Conservation (phyloP, 2,888 invertebrate species). For the Yponomeuta malinellus region DNA sequence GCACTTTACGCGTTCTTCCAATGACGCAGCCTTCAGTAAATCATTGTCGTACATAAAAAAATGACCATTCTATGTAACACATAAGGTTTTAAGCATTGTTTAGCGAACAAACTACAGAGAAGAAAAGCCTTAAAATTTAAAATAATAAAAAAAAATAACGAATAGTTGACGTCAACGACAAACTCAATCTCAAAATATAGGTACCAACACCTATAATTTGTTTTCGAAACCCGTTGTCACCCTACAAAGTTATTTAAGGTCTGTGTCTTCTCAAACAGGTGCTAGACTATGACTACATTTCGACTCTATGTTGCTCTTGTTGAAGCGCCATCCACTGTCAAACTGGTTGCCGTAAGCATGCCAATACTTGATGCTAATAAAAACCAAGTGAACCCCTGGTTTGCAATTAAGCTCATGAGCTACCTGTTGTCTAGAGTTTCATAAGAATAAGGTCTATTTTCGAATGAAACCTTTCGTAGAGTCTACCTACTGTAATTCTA, state of each 20-base stretch:
- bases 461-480: neutral
- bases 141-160: too few relatives aligned
- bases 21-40: too few relatives aligned
- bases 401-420: neutral
- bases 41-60: too few relatives aligned
- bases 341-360: neutral
- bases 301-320: conserved; percentile 8
- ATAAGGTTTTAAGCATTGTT: too few relatives aligned
- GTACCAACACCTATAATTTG: too few relatives aligned
- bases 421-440: neutral
- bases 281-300: neutral
- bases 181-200: too few relatives aligned
- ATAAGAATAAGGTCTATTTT: neutral
- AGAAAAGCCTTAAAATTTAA: too few relatives aligned
- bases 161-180: too few relatives aligned
- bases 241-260: conserved; percentile 7
- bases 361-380: conserved; percentile 4
- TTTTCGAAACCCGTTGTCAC: neutral
- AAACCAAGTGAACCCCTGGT: neutral
- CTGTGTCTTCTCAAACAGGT: conserved; percentile 3
- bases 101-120: too few relatives aligned
- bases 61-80: too few relatives aligned
- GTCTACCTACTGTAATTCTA: neutral
- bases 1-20: too few relatives aligned
- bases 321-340: neutral